phyloP scores from a whole-genome alignment of 2,797 vertebrate genomes.

The Amblyraja radiata region DNA sequence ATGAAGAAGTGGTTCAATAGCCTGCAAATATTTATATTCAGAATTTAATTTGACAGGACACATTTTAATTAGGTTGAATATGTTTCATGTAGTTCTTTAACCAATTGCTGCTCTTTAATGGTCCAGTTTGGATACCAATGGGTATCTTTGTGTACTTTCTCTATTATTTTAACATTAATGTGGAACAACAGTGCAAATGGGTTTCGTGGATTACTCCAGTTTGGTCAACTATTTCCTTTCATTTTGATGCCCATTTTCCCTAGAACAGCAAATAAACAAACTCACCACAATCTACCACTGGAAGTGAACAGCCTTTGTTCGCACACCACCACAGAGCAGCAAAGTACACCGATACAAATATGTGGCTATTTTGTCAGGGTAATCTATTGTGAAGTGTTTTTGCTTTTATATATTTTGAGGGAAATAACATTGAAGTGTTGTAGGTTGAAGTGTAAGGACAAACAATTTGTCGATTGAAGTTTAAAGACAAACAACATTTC shows the following conservation, averaged over 20 bases:
- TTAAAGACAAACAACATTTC: slow-evolving; percentile 21
- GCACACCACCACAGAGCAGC: no score
- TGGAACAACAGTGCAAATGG: neutral
- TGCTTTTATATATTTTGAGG: neutral
- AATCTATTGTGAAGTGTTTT: slow-evolving; percentile 5
- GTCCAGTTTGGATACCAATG: no score
- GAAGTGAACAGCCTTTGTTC: neutral
- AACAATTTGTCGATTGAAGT: neutral
- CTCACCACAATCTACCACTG: neutral
- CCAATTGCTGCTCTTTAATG: no score
- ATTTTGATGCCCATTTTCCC: neutral
- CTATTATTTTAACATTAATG: neutral
- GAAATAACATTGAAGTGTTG: neutral
- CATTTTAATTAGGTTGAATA: neutral
- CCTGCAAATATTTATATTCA: neutral
- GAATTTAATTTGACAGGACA: neutral
- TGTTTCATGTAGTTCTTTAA: no score
- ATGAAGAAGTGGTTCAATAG: neutral
- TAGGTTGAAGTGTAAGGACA: no score
- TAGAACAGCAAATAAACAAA: neutral
- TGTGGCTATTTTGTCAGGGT: neutral
- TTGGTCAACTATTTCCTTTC: neutral
- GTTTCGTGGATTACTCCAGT: neutral
- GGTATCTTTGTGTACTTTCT: no score
- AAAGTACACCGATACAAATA: neutral